These are phyloP conservation scores for Tetramorium parvispinum DNA, from an alignment of 1,140 invertebrate genomes.

Conservation along the genomic window DNA sequence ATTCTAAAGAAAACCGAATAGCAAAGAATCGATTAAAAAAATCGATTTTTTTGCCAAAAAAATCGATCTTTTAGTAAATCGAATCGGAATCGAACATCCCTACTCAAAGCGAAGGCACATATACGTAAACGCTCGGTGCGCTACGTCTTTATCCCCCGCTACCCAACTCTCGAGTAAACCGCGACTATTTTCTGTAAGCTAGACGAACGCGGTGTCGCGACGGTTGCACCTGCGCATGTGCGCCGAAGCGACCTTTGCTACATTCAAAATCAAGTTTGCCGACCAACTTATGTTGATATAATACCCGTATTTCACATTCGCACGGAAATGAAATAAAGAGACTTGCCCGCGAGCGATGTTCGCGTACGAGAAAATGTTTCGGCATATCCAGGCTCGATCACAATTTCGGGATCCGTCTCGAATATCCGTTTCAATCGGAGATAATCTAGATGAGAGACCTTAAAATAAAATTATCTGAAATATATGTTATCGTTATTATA, in stretches of 20 bases:
- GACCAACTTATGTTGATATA: neutral
- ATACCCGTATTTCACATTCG: neutral
- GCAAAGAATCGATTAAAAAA: too few species aligned
- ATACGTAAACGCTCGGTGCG: too few species aligned
- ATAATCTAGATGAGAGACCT: neutral
- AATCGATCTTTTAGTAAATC: too few species aligned
- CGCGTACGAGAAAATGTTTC: neutral
- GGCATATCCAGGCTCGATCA: neutral
- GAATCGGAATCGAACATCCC: too few species aligned
- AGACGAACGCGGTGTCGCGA: neutral
- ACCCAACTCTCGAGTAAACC: too few species aligned
- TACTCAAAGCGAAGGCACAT: too few species aligned
- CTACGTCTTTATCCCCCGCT: too few species aligned
- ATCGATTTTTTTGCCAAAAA: too few species aligned
- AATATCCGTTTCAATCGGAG: neutral
- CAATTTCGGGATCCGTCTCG: neutral
- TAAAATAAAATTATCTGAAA: conserved; percentile 49
- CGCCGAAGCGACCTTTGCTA: neutral
- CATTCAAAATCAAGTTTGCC: neutral
- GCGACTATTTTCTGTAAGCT: too few species aligned
- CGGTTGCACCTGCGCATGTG: neutral
- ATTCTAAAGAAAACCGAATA: too few species aligned
- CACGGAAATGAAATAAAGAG: neutral
- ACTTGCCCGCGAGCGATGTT: neutral
- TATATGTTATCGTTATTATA: neutral